phyloP scores from a whole-genome alignment of 2,113 vertebrate genomes.

The Thinocorus orbignyianus region DNA sequence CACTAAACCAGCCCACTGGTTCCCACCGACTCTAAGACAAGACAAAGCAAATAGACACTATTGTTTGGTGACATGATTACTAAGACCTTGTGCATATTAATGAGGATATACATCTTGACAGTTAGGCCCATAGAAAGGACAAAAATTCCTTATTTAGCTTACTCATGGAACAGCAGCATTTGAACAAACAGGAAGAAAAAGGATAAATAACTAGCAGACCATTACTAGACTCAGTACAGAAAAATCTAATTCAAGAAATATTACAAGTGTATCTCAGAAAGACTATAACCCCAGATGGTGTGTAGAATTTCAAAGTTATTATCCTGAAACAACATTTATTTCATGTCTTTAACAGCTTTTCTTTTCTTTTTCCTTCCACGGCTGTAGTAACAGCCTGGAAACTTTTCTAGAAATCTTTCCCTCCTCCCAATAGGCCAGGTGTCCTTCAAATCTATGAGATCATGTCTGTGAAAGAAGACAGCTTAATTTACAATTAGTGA shows the following conservation, averaged over 20 bases:
- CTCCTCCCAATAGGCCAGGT: not conserved
- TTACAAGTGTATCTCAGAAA: not conserved
- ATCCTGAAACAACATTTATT: not conserved
- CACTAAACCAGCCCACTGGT: not conserved
- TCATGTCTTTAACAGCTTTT: not conserved
- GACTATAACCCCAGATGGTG: fast-evolving
- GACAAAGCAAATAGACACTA: not conserved
- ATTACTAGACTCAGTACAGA: not conserved
- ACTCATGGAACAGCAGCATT: not conserved
- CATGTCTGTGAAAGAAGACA: not conserved
- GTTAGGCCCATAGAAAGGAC: not conserved
- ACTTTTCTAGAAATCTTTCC: not conserved
- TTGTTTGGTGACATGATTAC: not conserved
- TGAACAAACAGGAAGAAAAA: not conserved
- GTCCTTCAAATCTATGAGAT: not conserved
- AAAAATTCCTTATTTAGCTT: not conserved
- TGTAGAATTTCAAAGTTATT: not conserved
- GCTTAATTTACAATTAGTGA: not conserved
- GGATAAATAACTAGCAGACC: not conserved
- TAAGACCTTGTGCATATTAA: not conserved
- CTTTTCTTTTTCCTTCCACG: not conserved
- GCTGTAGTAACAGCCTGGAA: not conserved
- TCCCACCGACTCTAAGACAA: not conserved
- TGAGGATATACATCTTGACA: not conserved
- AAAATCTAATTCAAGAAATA: not conserved